Evolutionary conservation across 2,888 invertebrate species (phyloP).

Genomic region (Carcina quercana): DNA sequence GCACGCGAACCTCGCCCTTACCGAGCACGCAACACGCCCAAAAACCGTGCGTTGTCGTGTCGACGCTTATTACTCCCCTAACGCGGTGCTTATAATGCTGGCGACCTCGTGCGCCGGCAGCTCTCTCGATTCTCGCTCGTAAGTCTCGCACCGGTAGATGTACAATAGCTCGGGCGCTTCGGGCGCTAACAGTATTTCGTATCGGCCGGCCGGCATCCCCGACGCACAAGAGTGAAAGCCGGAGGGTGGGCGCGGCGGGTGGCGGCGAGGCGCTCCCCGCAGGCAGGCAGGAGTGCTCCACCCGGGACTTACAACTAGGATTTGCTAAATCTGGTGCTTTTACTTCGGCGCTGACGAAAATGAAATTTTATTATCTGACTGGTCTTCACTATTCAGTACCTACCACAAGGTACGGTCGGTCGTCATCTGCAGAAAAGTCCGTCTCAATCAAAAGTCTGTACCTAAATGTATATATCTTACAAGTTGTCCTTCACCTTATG

Average conservation of each 20-base stretch:
- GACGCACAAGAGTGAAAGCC: constrained; percentile 67
- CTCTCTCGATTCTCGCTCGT: constrained; percentile 42
- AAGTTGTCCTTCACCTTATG: too few relatives aligned
- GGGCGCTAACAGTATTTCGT: constrained; percentile 45
- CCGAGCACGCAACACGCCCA: constrained; percentile 26
- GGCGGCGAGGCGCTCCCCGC: constrained; percentile 36
- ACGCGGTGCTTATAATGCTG: constrained; percentile 60
- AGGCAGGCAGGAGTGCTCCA: constrained; percentile 65
- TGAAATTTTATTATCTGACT: constrained; percentile 20
- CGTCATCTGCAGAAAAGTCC: too few relatives aligned
- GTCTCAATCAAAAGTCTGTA: too few relatives aligned
- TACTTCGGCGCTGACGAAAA: constrained; percentile 36
- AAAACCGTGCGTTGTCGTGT: constrained; percentile 36
- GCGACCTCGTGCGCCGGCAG: constrained; percentile 50
- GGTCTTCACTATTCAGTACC: neutral
- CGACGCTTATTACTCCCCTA: constrained; percentile 59
- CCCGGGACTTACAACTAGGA: constrained; percentile 65
- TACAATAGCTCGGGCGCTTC: constrained; percentile 26
- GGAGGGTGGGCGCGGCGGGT: constrained; percentile 57
- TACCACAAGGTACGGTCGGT: too few relatives aligned
- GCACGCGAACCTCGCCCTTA: constrained; percentile 44
- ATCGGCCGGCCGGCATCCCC: constrained; percentile 34
- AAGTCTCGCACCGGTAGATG: constrained; percentile 24
- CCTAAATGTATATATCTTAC: too few relatives aligned
- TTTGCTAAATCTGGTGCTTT: constrained; percentile 70